Conservation (phyloP, 2,797 vertebrate species). For the Myiotriccus ornatus region DNA sequence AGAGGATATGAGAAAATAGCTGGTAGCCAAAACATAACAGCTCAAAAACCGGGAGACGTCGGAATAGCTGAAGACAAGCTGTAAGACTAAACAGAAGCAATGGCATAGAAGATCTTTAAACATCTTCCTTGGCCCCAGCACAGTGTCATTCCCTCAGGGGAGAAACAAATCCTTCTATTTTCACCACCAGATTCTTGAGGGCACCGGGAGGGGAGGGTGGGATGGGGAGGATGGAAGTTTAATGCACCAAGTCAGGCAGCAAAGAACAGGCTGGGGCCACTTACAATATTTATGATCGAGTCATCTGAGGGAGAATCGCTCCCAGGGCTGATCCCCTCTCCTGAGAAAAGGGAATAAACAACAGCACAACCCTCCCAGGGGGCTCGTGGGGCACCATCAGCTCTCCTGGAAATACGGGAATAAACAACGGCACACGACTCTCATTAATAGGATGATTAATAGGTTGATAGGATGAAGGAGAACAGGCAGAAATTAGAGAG, state of each 20-base stretch:
- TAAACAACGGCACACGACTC: not conserved
- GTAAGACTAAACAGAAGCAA: not conserved
- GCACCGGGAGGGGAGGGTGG: not conserved
- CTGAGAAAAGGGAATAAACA: not conserved
- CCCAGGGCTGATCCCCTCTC: not conserved
- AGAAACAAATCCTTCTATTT: not conserved
- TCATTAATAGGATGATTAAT: too few species aligned
- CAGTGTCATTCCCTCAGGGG: not conserved
- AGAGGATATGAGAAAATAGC: conserved; percentile 7
- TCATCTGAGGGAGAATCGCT: not conserved
- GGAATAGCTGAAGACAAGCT: not conserved
- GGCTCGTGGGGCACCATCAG: not conserved
- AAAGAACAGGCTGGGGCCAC: not conserved
- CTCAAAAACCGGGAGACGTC: not conserved
- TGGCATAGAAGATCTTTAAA: conserved; percentile 7
- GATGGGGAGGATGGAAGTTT: not conserved
- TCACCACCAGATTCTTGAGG: not conserved
- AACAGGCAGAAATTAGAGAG: not conserved
- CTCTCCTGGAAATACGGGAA: not conserved
- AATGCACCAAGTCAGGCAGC: not conserved
- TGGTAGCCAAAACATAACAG: not conserved
- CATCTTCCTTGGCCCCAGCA: not conserved
- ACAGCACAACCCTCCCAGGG: not conserved
- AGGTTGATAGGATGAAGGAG: not conserved
- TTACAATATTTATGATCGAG: conserved; percentile 23